Conservation (phyloP, 2,797 vertebrate species). For the Peromyscus aztecus region DNA sequence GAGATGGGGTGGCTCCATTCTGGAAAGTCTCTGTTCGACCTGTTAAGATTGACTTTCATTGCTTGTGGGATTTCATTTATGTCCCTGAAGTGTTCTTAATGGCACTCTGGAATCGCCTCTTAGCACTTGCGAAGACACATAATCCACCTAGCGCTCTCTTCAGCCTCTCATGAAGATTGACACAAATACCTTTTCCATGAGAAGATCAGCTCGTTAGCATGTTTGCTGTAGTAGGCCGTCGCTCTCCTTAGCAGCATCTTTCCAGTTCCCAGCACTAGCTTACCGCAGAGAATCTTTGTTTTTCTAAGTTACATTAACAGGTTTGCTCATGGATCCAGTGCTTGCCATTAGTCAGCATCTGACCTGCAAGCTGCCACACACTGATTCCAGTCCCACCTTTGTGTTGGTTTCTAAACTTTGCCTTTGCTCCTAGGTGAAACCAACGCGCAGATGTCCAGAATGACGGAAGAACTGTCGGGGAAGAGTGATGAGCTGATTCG, state of each 20-base stretch:
- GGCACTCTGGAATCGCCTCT: slow-evolving; percentile 27
- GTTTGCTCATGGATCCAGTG: neutral
- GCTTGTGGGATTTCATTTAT: slow-evolving; percentile 28
- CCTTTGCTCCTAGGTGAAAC: slow-evolving; percentile 92
- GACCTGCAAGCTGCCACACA: neutral
- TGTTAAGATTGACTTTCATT: slow-evolving; percentile 58
- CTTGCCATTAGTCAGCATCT: slow-evolving; percentile 35
- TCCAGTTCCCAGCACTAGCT: neutral
- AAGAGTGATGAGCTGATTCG: slow-evolving; percentile 95
- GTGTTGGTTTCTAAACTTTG: neutral
- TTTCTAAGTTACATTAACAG: slow-evolving; percentile 40
- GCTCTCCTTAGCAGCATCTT: neutral
- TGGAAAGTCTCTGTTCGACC: slow-evolving; percentile 42
- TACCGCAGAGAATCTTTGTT: slow-evolving; percentile 37
- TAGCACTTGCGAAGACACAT: neutral
- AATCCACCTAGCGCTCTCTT: slow-evolving; percentile 37
- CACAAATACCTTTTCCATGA: neutral
- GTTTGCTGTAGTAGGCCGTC: neutral
- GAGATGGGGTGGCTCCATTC: neutral
- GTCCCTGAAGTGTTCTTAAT: slow-evolving; percentile 27
- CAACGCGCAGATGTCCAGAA: slow-evolving; percentile 94
- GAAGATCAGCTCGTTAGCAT: neutral
- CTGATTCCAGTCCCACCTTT: neutral
- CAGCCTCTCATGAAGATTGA: neutral
- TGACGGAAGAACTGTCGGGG: slow-evolving; percentile 94